Evolutionary conservation across 2,113 vertebrate species (phyloP), one percentile per base, ranked within the genome.

Genomic region (Genyomyrus donnyi): DNA sequence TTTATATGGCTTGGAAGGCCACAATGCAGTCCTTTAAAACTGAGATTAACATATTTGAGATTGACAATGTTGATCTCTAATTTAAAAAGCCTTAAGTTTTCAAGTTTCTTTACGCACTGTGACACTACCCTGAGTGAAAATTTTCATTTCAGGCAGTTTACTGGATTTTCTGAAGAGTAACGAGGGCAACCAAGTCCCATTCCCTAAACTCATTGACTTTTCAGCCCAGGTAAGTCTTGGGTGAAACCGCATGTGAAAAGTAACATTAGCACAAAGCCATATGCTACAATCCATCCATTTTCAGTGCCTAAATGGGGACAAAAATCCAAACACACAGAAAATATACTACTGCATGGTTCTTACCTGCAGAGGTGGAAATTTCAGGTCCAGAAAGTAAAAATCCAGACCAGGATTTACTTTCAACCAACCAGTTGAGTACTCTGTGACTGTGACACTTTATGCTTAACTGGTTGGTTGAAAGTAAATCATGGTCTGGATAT

Each of bases 171-270:
- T 99, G 89, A 99, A 99, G 93, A 98, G 96, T 0, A 91, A 95
- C 0, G 98, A 99, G 80, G 98, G 98, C 1, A 96, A 95, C 91
- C 95, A 92, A 48, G 91, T 97, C 91, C 95, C 91, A 0, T 93
- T 99, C 15, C 97, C 96, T 0, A 98, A 97, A 85, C 96, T 99
- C 93, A 99, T 99, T 0, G 98, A 99, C 94, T 99, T 99, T 95
- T 97, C 97, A 46, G 98, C 98, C 6, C 98, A 99, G 97, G 98
- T 99, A 89, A 97, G 97, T 56, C 39, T 39, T 58, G 83, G 39
- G 39, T 85, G 45, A 46, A 8, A 24, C 42, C 3, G 0, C 46
- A 21, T 24, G 21, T 85, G 39, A n/a, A 11, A 85, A 85, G 24
- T 24, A 39, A 77, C 35, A 39, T 39, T 77, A 77, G 39, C 27